Evolutionary conservation across 2,888 invertebrate genomes (phyloP).

Genomic region (Ophion slaviceki): DNA sequence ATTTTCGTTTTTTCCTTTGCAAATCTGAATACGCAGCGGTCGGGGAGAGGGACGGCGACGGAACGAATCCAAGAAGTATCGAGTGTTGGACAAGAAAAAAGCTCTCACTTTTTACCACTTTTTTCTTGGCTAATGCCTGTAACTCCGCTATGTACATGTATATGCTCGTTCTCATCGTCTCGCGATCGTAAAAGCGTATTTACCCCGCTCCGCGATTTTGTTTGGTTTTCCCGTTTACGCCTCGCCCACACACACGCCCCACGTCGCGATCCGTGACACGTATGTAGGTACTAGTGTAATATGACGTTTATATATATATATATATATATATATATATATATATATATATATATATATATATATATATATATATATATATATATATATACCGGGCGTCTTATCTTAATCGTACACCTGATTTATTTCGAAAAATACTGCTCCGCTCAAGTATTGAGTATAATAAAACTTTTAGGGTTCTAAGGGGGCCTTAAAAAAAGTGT

Average conservation of each 20-base stretch:
- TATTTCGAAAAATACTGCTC: too few relatives aligned
- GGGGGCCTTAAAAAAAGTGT: too few relatives aligned
- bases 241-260: slow-evolving; percentile 47
- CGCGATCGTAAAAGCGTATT: slow-evolving; percentile 76
- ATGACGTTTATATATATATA: slow-evolving; percentile 25
- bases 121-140: slow-evolving; percentile 22
- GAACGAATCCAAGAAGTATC: slow-evolving; percentile 10
- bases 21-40: neutral
- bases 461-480: too few relatives aligned
- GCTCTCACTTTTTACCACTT: slow-evolving; percentile 20
- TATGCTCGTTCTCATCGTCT: slow-evolving; percentile 60
- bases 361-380: too few relatives aligned
- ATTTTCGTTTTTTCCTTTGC: neutral
- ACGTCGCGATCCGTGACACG: slow-evolving; percentile 44
- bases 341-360: too few relatives aligned
- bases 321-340: too few relatives aligned
- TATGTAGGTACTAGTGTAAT: slow-evolving; percentile 50
- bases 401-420: too few relatives aligned
- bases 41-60: neutral
- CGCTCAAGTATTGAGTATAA: too few relatives aligned
- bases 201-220: slow-evolving; percentile 71
- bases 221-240: slow-evolving; percentile 75
- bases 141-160: slow-evolving; percentile 20
- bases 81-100: slow-evolving; percentile 2
- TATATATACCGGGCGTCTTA: too few relatives aligned